phyloP scores from a whole-genome alignment of 2,113 vertebrate genomes.

The Tinamus guttatus region DNA sequence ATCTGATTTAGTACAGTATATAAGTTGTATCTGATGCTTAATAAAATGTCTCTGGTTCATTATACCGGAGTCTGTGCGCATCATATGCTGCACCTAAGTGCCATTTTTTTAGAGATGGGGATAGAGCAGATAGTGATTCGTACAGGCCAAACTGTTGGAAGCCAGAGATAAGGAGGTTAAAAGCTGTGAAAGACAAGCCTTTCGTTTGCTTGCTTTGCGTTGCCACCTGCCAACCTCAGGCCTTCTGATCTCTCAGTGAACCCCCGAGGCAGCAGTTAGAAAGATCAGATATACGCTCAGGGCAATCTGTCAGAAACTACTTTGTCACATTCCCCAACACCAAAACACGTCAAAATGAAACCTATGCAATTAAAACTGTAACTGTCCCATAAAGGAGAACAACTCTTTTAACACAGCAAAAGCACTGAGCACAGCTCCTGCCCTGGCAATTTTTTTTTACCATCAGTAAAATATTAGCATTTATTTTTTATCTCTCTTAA shows the following conservation, averaged over 20 bases:
- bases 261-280: background rate
- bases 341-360: background rate
- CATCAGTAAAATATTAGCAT: background rate
- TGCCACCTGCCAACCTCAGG: conserved; percentile 30
- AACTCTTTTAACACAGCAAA: background rate
- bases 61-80: no score
- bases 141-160: no score
- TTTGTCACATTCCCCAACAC: conserved; percentile 5
- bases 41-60: no score
- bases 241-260: conserved; percentile 60
- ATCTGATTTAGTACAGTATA: no score
- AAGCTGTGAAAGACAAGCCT: background rate
- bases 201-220: conserved; percentile 22
- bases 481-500: background rate
- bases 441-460: background rate
- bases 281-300: conserved; percentile 44
- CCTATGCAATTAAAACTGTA: background rate
- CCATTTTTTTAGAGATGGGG: no score
- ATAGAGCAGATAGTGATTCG: no score
- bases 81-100: no score
- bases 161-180: no score
- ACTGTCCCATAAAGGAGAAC: background rate
- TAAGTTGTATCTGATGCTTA: no score
- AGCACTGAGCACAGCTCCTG: fast-evolving
- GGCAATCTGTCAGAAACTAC: conserved; percentile 60